A percentile compares a stretch with the other conserved stretches of the same genome.
These are phyloP conservation scores for Cryptosula pallasiana DNA, from an alignment of 2,888 invertebrate genomes.

Conservation along the genomic window DNA sequence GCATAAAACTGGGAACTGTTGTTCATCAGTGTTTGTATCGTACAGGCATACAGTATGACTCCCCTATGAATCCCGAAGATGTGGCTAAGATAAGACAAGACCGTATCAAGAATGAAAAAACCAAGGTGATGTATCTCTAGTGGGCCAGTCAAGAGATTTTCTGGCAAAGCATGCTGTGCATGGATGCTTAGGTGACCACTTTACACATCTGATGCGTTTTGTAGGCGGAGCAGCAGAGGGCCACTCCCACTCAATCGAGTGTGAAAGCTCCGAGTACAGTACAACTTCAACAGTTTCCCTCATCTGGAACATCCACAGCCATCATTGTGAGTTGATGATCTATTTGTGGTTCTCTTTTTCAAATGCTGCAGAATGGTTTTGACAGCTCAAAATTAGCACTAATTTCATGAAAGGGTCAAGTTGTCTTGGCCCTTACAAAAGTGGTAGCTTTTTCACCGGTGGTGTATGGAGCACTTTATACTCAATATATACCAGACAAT, in stretches of 20 bases:
- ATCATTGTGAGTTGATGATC: conserved; percentile 36
- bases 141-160: not conserved
- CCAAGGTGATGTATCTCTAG: not conserved
- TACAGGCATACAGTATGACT: conserved; percentile 67
- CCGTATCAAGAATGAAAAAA: conserved; percentile 68
- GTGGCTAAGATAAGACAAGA: conserved; percentile 64
- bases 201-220: no score
- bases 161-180: not conserved
- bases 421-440: no score
- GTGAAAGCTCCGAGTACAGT: conserved; percentile 29
- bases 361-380: no score
- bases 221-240: conserved; percentile 28
- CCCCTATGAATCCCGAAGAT: conserved; percentile 70
- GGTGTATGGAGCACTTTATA: no score
- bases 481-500: no score
- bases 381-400: no score
- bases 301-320: conserved; percentile 32
- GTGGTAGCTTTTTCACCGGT: no score
- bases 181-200: no score
- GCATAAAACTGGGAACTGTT: no score
- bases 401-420: no score
- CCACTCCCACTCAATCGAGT: conserved; percentile 26
- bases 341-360: no score
- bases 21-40: no score
- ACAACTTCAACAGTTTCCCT: conserved; percentile 35